These are phyloP conservation scores for Lagorchestes hirsutus DNA, from an alignment of 2,797 vertebrate genomes.

Conservation along the genomic window DNA sequence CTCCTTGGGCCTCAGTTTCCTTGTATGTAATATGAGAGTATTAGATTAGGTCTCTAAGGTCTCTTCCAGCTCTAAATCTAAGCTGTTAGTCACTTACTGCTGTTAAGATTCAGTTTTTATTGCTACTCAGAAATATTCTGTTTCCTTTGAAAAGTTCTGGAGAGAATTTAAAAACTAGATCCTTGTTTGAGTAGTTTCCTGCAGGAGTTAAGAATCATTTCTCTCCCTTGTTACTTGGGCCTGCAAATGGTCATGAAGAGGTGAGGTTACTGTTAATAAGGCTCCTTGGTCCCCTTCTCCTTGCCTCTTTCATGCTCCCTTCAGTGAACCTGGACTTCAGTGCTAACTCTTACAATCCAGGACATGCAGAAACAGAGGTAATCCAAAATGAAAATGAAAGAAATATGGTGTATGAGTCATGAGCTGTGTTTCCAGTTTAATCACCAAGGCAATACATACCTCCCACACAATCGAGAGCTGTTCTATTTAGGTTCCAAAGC, in stretches of 20 bases:
- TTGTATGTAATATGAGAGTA: not conserved
- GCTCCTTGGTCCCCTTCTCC: not conserved
- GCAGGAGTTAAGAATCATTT: not conserved
- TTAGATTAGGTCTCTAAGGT: not conserved
- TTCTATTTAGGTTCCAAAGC: constrained; percentile 74
- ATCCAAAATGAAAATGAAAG: constrained; percentile 79
- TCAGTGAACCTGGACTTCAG: not conserved
- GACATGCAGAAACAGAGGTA: constrained; percentile 71
- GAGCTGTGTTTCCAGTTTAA: constrained; percentile 68
- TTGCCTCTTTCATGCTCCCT: constrained; percentile 24
- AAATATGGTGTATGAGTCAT: constrained; percentile 62
- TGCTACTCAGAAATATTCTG: not conserved
- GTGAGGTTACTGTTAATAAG: not conserved
- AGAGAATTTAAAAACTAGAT: not conserved
- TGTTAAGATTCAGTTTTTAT: not conserved
- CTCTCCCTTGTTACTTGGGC: not conserved
- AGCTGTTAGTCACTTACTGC: not conserved
- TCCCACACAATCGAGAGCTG: constrained; percentile 70
- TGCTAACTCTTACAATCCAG: constrained; percentile 23
- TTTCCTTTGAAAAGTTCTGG: not conserved
- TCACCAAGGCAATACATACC: constrained; percentile 71
- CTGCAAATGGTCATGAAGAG: not conserved
- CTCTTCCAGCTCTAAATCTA: not conserved
- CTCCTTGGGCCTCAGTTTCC: not conserved
- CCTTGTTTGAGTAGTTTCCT: not conserved